A percentile compares a stretch with the other conserved stretches of the same genome.
These are phyloP conservation scores for Spondyliosoma cantharus DNA, from an alignment of 2,797 vertebrate species.

Conservation along the genomic window DNA sequence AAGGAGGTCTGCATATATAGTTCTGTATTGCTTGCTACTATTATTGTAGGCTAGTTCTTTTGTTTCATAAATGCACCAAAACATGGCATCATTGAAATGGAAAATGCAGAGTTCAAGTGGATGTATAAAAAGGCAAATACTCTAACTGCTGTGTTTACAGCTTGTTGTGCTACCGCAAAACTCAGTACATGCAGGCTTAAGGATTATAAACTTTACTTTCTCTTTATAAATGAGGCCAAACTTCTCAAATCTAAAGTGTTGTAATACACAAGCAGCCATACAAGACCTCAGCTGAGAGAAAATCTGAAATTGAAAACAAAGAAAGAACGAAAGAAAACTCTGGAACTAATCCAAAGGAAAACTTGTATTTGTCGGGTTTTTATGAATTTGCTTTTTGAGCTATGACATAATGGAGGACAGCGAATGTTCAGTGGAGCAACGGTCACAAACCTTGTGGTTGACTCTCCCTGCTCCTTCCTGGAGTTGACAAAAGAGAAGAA, in stretches of 20 bases:
- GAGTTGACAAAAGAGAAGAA: constrained; percentile 84
- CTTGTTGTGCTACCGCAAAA: not conserved
- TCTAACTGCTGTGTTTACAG: constrained; percentile 1
- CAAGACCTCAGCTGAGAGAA: not conserved
- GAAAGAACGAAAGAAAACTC: not conserved
- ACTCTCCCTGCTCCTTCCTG: constrained; percentile 94
- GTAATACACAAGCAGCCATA: not conserved
- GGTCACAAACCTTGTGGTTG: constrained; percentile 82
- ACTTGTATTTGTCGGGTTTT: not conserved
- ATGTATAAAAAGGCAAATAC: not conserved
- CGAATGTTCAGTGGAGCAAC: constrained; percentile 29
- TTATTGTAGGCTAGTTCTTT: too few species aligned
- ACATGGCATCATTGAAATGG: too few species aligned
- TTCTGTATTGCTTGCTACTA: too few species aligned
- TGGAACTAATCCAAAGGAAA: not conserved
- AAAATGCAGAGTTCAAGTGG: too few species aligned
- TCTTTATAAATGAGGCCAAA: not conserved
- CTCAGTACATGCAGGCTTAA: not conserved
- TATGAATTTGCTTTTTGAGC: not conserved
- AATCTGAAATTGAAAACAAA: not conserved
- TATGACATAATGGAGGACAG: not conserved
- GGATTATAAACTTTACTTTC: not conserved
- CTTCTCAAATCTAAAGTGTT: not conserved
- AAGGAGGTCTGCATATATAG: too few species aligned
- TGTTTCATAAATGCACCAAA: too few species aligned